Evolutionary conservation across 2,797 vertebrate species (phyloP), one percentile per base, ranked within the genome.

Genomic region (Manis javanica): DNA sequence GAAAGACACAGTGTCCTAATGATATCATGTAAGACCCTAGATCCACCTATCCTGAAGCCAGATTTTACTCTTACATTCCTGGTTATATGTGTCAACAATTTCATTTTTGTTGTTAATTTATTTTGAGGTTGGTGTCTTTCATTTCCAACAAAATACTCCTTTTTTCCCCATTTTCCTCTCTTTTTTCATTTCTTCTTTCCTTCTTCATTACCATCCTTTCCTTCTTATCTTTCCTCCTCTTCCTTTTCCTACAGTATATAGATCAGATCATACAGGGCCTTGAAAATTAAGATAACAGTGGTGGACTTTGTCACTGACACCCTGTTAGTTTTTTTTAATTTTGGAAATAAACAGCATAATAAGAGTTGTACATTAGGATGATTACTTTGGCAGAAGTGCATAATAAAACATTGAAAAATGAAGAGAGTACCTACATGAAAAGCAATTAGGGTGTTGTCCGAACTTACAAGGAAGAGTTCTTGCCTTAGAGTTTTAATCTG

Each of bases 41-140:
- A 66, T 91, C 85, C 84, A 97, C 51, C 21, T 68, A 63, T 74
- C 31, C 57, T 66, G 49, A 90, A 87, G 91, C 71, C 92, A 91
- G 71, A 87, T 84, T 93, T 51, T 68, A 7, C 19, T 39, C 31
- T 86, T 83, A 61, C 55, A 72, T 93, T 93, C 87, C 39, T 79
- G 51, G 15, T 96, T 66, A 13, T 37, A 57, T 72, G 61, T 96
- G 61, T 86, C 91, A 95, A 39, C 46, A 49, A 37, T 93, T 96
- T 79, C 71, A 84, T 53, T 94, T 96, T 75, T 94, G 64, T 95
- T 79, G 77, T 53, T 92, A 87, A 82, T 92, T 91, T 93, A 87
- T 81, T 97, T 74, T 87, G 82, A 94, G 26, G 46, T 34, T 42
- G 12, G 24, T 83, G 4, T 53, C 26, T 88, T 2, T 72, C 51